phyloP scores from a whole-genome alignment of 2,888 invertebrate genomes.

The Folsomia candida region DNA sequence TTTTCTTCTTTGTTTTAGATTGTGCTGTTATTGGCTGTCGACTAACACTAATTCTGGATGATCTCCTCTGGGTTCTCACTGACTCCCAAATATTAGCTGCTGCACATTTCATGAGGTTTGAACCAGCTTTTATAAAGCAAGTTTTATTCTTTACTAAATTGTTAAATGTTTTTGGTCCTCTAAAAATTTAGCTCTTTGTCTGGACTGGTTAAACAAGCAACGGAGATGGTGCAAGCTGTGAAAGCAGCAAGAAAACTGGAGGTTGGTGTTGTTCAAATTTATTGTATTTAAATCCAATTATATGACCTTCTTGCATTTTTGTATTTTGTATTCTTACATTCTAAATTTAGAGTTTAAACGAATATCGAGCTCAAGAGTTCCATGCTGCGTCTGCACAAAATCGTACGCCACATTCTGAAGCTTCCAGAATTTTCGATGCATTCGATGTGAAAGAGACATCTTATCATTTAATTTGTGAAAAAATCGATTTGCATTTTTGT shows the following conservation, averaged over 20 bases:
- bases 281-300: neutral
- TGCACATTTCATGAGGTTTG: slow-evolving; percentile 80
- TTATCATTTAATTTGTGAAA: slow-evolving; percentile 88
- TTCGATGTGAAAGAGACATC: slow-evolving; percentile 93
- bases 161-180: too few relatives aligned
- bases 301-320: neutral
- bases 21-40: slow-evolving; percentile 90
- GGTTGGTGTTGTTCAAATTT: slow-evolving; percentile 55
- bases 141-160: too few relatives aligned
- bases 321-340: neutral
- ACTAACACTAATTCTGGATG: slow-evolving; percentile 87
- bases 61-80: slow-evolving; percentile 93
- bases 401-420: slow-evolving; percentile 27
- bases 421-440: slow-evolving; percentile 40
- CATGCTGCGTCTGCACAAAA: slow-evolving; percentile 54
- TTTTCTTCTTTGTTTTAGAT: slow-evolving; percentile 62
- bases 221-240: slow-evolving; percentile 72
- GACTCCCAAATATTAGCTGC: slow-evolving; percentile 94
- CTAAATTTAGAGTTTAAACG: slow-evolving; percentile 59
- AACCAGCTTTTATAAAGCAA: too few relatives aligned
- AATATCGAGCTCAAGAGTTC: slow-evolving; percentile 69
- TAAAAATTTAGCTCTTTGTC: slow-evolving; percentile 74
- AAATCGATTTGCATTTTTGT: slow-evolving; percentile 92
- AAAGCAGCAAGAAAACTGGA: slow-evolving; percentile 83
- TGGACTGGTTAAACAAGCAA: slow-evolving; percentile 76